These are phyloP conservation scores for Drosophila sordidula DNA, from an alignment of 2,888 invertebrate species.

Conservation along the genomic window DNA sequence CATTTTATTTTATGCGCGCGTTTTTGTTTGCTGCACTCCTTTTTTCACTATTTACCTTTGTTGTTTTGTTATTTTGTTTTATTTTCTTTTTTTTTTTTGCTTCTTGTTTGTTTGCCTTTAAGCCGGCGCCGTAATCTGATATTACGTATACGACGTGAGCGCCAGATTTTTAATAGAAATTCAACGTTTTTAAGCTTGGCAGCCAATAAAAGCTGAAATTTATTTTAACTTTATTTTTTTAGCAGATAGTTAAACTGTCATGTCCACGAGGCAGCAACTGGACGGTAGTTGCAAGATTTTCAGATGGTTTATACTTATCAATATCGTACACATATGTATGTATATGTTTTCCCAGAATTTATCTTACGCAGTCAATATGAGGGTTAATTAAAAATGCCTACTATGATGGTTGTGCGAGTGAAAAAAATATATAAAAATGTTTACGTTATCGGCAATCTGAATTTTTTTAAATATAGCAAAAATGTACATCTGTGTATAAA, in stretches of 20 bases:
- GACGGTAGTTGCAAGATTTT: slow-evolving; percentile 16
- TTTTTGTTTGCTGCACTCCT: slow-evolving; percentile 69
- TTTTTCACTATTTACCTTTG: slow-evolving; percentile 69
- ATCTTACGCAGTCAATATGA: too few relatives aligned
- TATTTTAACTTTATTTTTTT: slow-evolving; percentile 38
- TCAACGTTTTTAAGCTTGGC: slow-evolving; percentile 69
- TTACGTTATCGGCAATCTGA: too few relatives aligned
- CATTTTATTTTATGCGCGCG: slow-evolving; percentile 75
- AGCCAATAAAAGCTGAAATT: slow-evolving; percentile 65
- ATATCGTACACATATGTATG: slow-evolving; percentile 4
- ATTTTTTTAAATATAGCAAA: too few relatives aligned
- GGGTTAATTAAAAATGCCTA: too few relatives aligned
- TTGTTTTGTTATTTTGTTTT: slow-evolving; percentile 72
- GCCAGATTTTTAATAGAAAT: slow-evolving; percentile 76
- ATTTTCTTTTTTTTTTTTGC: slow-evolving; percentile 26
- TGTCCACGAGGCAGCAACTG: slow-evolving; percentile 25
- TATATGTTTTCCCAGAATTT: too few relatives aligned
- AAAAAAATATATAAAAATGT: too few relatives aligned
- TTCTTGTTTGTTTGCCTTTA: slow-evolving; percentile 65
- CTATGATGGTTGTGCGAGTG: too few relatives aligned
- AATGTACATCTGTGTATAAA: too few relatives aligned
- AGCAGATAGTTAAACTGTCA: slow-evolving; percentile 67
- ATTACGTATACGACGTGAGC: slow-evolving; percentile 77
- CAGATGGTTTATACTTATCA: slow-evolving; percentile 41
- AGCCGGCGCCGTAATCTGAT: slow-evolving; percentile 75